These are phyloP conservation scores for Notothenia coriiceps DNA, from an alignment of 2,113 vertebrate genomes.

Conservation along the genomic window DNA sequence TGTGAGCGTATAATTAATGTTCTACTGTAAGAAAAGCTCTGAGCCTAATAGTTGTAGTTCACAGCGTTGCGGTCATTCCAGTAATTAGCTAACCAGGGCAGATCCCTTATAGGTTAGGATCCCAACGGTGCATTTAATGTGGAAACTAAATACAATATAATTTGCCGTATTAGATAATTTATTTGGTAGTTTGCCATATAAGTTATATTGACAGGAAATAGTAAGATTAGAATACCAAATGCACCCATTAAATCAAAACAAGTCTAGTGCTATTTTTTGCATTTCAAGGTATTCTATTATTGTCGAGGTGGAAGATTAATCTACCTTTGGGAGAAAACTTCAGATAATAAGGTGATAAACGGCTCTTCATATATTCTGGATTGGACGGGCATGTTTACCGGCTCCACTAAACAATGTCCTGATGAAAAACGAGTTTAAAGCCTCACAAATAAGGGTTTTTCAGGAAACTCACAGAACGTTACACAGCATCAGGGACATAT, in stretches of 20 bases:
- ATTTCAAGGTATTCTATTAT: conserved; percentile 27
- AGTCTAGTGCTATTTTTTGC: conserved; percentile 4
- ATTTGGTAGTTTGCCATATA: not conserved
- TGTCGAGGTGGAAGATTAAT: not conserved
- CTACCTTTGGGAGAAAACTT: not conserved
- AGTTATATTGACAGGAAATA: not conserved
- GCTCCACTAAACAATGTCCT: conserved; percentile 7
- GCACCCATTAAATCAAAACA: not conserved
- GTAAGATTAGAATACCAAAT: not conserved
- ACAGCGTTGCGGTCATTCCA: conserved; percentile 5
- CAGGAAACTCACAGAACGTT: not conserved
- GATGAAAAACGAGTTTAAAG: conserved; percentile 11
- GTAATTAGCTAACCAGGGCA: not conserved
- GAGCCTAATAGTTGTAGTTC: not conserved
- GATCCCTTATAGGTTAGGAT: not conserved
- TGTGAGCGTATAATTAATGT: conserved; percentile 1
- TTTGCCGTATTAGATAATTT: not conserved
- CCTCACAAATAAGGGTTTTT: conserved; percentile 17
- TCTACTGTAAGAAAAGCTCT: not conserved
- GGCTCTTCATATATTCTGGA: not conserved
- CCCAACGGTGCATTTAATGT: not conserved
- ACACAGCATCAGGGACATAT: not conserved
- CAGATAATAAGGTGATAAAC: not conserved
- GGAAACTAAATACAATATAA: not conserved
- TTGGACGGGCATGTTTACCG: not conserved